Base-by-base conservation (phyloP, 2,888 invertebrate species). In the Cerastis leucographa region DNA sequence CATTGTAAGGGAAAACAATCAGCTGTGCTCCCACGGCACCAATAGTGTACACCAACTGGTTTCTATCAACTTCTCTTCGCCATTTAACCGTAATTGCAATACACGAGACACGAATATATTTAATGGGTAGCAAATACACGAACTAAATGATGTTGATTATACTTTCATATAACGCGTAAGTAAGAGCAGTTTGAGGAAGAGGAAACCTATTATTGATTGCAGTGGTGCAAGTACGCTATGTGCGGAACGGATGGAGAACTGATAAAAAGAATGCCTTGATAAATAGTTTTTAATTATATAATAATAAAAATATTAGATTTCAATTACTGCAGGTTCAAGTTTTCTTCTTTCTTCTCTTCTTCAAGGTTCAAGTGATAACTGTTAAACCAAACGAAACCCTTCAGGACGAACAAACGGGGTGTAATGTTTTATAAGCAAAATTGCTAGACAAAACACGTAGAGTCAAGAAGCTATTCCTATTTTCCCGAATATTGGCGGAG, bases 11-110 rank as follows among this genome's bases (percentile, higher is more conserved):
- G 79, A 86, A 76, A 86, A 91, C 89, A 90, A 91, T 89, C 64
- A 83, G 19, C 65, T 19, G 65, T 75, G 74, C 80, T 93, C 94
- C 89, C 94, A 94, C 94, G 93, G 89, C 91, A 89, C 87, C 78
- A 88, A 89, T 89, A 80, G 71, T 67, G 72, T 56, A 76, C 69
- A 68, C 78, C 56, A 71, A 87, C 85, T 77, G 87, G 86, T 88
- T 88, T 87, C 80, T 76, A 82, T 87, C 69, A 70, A 62, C 69
- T 71, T 82, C 78, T 71, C 66, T 35, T 64, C 25, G 25, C 69
- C 64, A 56, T 78, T 81, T 81, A 83, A 83, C 75, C 71, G 59
- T 85, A 83, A 87, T 85, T 86, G 81, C 71, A 72, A 76, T 75
- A 74, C 59, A 77, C 74, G 70, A 77, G 71, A 49, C 76, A 76